Conservation (phyloP, 2,888 invertebrate genomes). For the Syritta pipiens region DNA sequence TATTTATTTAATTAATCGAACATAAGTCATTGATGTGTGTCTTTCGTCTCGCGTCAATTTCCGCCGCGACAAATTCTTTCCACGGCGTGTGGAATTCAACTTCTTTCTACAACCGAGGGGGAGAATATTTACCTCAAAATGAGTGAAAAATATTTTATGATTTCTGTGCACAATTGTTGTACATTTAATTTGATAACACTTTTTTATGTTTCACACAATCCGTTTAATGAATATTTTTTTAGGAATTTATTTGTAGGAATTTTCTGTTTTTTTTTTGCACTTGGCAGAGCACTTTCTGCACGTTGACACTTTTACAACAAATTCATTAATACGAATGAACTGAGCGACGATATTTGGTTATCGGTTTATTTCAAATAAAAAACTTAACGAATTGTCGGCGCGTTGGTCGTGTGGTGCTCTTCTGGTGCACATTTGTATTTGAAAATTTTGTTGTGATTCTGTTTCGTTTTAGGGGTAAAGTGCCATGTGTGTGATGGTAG, state of each 20-base stretch:
- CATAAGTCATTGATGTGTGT: too few species aligned
- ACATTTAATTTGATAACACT: conserved; percentile 10
- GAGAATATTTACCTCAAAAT: conserved; percentile 47
- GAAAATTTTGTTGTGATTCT: conserved; percentile 25
- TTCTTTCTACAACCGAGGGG: not conserved
- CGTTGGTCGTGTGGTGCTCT: conserved; percentile 1
- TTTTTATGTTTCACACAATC: conserved; percentile 9
- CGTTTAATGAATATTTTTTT: too few species aligned
- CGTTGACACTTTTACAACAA: conserved; percentile 67
- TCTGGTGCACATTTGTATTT: conserved; percentile 59
- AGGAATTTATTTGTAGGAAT: not conserved
- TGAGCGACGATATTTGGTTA: conserved; percentile 41
- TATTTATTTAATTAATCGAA: conserved; percentile 52
- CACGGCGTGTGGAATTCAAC: conserved; percentile 29
- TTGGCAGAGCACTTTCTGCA: conserved; percentile 31
- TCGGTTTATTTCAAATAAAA: conserved; percentile 63
- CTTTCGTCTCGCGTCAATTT: conserved; percentile 4
- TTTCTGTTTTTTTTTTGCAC: conserved; percentile 18
- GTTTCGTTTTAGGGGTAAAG: conserved; percentile 24
- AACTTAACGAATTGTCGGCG: conserved; percentile 42
- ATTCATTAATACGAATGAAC: conserved; percentile 62
- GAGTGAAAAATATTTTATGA: conserved; percentile 18
- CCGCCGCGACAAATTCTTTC: conserved; percentile 20
- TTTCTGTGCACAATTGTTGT: conserved; percentile 10
- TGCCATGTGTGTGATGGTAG: conserved; percentile 20